Conservation (phyloP, 2,113 vertebrate species). For the Crocuta crocuta region DNA sequence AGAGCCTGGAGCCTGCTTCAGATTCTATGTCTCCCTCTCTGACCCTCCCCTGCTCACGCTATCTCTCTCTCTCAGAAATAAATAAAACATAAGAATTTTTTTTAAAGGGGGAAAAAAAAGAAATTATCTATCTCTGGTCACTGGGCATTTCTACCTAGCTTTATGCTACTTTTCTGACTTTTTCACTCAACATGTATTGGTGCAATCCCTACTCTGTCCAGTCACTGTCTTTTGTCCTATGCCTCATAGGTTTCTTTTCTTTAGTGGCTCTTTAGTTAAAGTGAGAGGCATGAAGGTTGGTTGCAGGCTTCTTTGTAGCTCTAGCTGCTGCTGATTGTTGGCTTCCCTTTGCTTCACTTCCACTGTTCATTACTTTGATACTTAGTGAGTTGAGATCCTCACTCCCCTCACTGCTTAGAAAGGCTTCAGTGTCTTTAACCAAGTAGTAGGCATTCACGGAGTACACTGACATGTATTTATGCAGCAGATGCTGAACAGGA, state of each 20-base stretch:
- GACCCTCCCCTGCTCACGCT: no score
- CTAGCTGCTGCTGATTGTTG: constrained; percentile 1
- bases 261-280: constrained; percentile 55
- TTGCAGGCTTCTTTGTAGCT: constrained; percentile 60
- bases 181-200: not conserved
- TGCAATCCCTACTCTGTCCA: not conserved
- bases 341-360: constrained; percentile 51
- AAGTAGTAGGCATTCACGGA: not conserved
- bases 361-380: constrained; percentile 59
- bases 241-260: not conserved
- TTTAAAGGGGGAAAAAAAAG: not conserved
- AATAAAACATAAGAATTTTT: no score
- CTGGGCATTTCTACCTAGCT: not conserved
- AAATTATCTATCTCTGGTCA: not conserved
- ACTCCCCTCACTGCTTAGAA: not conserved
- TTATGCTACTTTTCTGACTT: constrained; percentile 24
- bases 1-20: no score
- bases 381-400: constrained; percentile 42
- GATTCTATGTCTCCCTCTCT: no score
- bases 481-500: not conserved
- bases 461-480: not conserved
- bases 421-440: constrained; percentile 43
- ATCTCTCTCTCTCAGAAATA: no score
- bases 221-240: not conserved
- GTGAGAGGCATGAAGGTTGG: constrained; percentile 22